Evolutionary conservation across 1,140 invertebrate species (phyloP).

Genomic region (Triops longicaudatus): DNA sequence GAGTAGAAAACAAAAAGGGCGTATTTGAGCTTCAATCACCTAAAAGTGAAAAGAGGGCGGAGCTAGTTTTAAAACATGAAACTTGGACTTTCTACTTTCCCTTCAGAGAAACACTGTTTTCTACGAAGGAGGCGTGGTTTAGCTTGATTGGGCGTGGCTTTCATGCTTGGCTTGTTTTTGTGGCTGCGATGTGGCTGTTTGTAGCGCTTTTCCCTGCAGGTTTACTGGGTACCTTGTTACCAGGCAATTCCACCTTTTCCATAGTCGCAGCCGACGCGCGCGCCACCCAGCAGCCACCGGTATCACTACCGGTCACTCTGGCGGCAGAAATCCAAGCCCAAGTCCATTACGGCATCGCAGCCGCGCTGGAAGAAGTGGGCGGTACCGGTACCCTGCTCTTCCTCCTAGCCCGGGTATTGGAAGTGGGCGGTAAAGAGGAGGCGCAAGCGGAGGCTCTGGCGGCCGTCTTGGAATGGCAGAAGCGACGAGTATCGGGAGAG

Average conservation of each 20-base stretch:
- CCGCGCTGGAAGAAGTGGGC: constrained; percentile 48
- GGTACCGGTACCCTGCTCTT: constrained; percentile 52
- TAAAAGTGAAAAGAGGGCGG: too few relatives aligned
- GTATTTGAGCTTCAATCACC: too few relatives aligned
- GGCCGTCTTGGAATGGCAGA: constrained; percentile 39
- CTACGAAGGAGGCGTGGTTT: neutral
- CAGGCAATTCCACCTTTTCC: constrained; percentile 43
- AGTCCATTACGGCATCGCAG: constrained; percentile 45
- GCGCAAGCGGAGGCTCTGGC: constrained; percentile 50
- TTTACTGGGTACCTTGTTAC: constrained; percentile 40
- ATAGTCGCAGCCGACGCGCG: constrained; percentile 42
- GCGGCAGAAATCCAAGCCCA: constrained; percentile 39
- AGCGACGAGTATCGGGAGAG: neutral
- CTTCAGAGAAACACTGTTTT: too few relatives aligned
- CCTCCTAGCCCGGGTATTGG: constrained; percentile 53
- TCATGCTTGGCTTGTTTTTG: neutral
- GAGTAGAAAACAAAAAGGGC: too few relatives aligned
- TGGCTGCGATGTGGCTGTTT: neutral
- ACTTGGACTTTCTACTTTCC: too few relatives aligned
- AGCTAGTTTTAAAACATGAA: too few relatives aligned
- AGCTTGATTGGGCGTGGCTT: neutral
- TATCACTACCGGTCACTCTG: constrained; percentile 40
- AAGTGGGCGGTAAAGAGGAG: constrained; percentile 46
- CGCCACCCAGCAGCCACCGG: constrained; percentile 44
- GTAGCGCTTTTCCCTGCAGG: constrained; percentile 30